A percentile compares a stretch with the other conserved stretches of the same genome.
phyloP scores from a whole-genome alignment of 2,113 vertebrate species.

The Cyanoramphus novaezelandiae region DNA sequence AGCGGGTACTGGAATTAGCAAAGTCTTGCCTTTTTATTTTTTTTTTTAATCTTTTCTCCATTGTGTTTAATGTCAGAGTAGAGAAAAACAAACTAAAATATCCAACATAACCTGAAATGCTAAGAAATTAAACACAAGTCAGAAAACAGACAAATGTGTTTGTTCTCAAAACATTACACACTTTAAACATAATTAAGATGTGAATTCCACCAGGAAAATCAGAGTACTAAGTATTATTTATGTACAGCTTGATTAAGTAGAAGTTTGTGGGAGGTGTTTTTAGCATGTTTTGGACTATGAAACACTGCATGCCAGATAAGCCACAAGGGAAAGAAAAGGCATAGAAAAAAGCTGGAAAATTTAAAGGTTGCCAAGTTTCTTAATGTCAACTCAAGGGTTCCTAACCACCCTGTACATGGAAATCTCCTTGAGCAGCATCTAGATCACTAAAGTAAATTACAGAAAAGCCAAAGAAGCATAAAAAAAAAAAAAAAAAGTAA shows the following conservation, averaged over 20 bases:
- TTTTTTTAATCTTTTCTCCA: neutral
- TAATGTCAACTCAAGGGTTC: neutral
- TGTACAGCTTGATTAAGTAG: neutral
- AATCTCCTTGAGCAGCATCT: neutral
- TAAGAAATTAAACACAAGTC: neutral
- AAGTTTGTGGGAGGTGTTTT: neutral
- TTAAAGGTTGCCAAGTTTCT: neutral
- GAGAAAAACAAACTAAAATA: neutral
- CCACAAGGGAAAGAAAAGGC: neutral
- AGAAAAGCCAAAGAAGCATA: neutral
- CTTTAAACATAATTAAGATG: neutral
- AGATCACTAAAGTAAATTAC: neutral
- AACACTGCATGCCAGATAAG: neutral
- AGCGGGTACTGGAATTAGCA: neutral
- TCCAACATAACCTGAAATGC: neutral
- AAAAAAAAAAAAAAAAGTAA: neutral
- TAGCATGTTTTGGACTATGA: constrained; percentile 7
- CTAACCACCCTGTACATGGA: neutral
- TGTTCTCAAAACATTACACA: neutral
- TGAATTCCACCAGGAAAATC: constrained; percentile 13
- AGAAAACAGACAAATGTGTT: neutral
- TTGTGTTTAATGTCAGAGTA: neutral
- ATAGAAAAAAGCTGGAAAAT: neutral
- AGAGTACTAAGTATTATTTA: neutral
- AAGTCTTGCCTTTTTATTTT: neutral